phyloP scores from a whole-genome alignment of 2,113 vertebrate species.

The Thermophis baileyi region DNA sequence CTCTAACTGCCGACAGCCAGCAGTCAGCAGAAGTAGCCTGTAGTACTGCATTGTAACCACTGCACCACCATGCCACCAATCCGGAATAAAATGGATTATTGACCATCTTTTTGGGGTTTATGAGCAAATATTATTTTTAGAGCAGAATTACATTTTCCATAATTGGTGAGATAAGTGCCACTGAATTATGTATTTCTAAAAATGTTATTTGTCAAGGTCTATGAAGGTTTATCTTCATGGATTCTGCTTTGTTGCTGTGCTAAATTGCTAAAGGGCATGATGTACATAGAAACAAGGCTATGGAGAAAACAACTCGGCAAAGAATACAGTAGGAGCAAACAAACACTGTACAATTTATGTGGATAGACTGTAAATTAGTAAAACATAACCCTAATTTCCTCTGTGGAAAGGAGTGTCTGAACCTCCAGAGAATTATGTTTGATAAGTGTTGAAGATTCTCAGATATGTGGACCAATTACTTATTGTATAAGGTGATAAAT shows the following conservation, averaged over 20 bases:
- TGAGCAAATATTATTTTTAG: not conserved
- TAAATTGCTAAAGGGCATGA: not conserved
- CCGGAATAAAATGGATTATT: not conserved
- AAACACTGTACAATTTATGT: not conserved
- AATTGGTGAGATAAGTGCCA: not conserved
- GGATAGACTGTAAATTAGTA: not conserved
- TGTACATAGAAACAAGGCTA: not conserved
- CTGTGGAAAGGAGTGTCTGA: not conserved
- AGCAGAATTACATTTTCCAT: not conserved
- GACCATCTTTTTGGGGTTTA: not conserved
- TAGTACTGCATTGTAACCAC: too few species aligned
- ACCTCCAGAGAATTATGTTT: too few species aligned
- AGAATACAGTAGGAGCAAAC: not conserved
- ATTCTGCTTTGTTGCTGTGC: not conserved
- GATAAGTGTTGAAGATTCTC: too few species aligned
- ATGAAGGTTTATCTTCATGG: not conserved
- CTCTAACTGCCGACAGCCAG: too few species aligned
- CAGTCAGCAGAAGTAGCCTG: too few species aligned
- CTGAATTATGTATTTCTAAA: not conserved
- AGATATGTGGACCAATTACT: too few species aligned
- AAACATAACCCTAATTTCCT: not conserved
- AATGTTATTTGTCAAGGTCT: not conserved
- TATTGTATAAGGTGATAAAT: too few species aligned
- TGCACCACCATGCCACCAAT: too few species aligned
- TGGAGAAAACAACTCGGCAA: not conserved